Evolutionary conservation across 1,140 invertebrate genomes (phyloP), one percentile per base, ranked within the genome.

Genomic region (Matsumurasca onukii): DNA sequence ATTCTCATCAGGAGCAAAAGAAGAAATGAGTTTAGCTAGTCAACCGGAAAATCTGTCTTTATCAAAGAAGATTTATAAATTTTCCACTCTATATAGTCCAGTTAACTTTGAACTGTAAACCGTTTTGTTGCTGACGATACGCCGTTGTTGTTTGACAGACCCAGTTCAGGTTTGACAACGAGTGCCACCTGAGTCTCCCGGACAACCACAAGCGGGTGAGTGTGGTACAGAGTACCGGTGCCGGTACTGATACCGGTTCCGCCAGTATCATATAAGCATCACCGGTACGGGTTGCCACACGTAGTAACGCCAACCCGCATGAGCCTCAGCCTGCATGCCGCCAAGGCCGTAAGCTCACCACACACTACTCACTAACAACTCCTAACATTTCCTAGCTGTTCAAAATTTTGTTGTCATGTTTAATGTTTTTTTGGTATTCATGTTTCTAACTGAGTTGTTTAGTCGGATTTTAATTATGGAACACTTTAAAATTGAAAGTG

Each of bases 91-190:
- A 5, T 39, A 39, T 17, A 39, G 34, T 39, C 5, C 34, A 9
- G 34, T 39, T 39, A 17, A 39, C 34, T 39, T 17, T 39, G 34
- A 5, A 9, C 34, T 39, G 34, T 39, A 39, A 9, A 39, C 5
- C 5, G 34, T 17, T 39, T 5, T 39, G 34, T 17, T 39, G 34
- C 17, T 39, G 34, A 39, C 5, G 5, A 39, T 9, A 39, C n/a
- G n/a, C n/a, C n/a, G 9, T 63, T 49, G 15, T 66, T 31, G 3
- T 69, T 27, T 74, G 73, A 31, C 87, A 98, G 95, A 97, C 94
- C 86, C 95, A 98, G 84, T 98, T 98, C 86, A 90, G 95, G 78
- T 98, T 98, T 86, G 95, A 97, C 85, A 98, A 97, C 86, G 97
- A 98, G 85, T 96, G 93, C 86, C 91, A 94, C 84, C 87, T 96